Base-by-base conservation (phyloP, 2,888 invertebrate species). In the Gari tellinella region DNA sequence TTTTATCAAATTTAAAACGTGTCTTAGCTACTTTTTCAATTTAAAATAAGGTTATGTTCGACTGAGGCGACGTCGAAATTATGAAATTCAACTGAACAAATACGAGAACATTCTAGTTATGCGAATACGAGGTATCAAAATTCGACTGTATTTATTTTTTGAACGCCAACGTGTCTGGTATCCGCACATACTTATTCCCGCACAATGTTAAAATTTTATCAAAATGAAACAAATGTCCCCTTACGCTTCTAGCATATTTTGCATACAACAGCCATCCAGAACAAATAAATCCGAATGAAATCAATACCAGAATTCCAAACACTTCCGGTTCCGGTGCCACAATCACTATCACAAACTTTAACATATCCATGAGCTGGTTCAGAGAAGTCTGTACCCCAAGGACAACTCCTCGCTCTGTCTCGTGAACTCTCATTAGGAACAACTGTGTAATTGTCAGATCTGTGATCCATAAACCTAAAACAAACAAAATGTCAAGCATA, bases 391-490 rank as follows among this genome's bases (percentile, higher is more conserved):
- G 94, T 2, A 94, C 93, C 4, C 93, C 93, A 70, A 91, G 92
- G n/a, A 94, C 91, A 7, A 91, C 88, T 8, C 93, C 93, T 23
- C 93, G 87, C 74, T 93, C 91, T 1, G 80, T 72, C 70, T 93
- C 93, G 7, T 76, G 81, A 1, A 93, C 92, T n/a, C 85, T 85
- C 84, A 93, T 93, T 83, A 93, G 92, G 67, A 93, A 89, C 25
- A 93, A 87, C 84, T 94, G 94, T 23, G 92, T 93, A 19, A 94
- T 92, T 0, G 92, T 90, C 62, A 94, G 83, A 84, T 94, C 94
- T 2, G 93, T 91, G 70, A 93, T 88, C 94, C 93, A 94, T 38
- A 94, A 83, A 23, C 93, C 93, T 93, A 83, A 7, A 53, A 26
- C 12, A 45, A 7, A 57, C 17, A 23, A 40, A 12, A 40, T 12